Conservation (phyloP, 2,797 vertebrate genomes). For the Lagocephalus sceleratus region DNA sequence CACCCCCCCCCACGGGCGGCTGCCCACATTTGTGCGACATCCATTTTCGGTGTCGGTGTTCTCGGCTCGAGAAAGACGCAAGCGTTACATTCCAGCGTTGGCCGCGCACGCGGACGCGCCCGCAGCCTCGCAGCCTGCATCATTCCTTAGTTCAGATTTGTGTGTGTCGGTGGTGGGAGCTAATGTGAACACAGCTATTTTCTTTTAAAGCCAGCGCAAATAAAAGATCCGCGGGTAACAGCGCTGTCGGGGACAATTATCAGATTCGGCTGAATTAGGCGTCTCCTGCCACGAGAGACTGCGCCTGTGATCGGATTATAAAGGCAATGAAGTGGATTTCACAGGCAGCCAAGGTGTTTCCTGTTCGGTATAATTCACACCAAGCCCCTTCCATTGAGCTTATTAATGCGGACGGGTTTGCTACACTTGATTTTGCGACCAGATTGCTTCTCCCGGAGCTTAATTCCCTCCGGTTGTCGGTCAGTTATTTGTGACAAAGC, state of each 20-base stretch:
- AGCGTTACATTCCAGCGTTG: constrained; percentile 39
- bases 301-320: constrained; percentile 64
- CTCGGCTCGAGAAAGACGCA: constrained; percentile 35
- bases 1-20: constrained; percentile 40
- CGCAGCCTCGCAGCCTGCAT: too few relatives aligned
- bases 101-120: constrained; percentile 19
- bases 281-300: constrained; percentile 60
- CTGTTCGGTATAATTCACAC: constrained; percentile 36
- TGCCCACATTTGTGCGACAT: constrained; percentile 65
- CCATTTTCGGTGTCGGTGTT: constrained; percentile 66
- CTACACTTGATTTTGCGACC: constrained; percentile 8
- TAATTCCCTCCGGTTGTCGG: constrained; percentile 39
- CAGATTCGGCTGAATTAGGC: constrained; percentile 68
- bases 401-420: constrained; percentile 18
- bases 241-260: constrained; percentile 68
- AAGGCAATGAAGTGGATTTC: constrained; percentile 31
- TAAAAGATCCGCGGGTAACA: constrained; percentile 65
- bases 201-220: constrained; percentile 65
- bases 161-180: constrained; percentile 57
- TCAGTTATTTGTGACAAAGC: constrained; percentile 45
- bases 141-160: too few relatives aligned
- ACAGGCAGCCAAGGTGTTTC: constrained; percentile 29
- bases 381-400: constrained; percentile 10
- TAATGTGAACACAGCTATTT: constrained; percentile 68
- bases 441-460: constrained; percentile 11